Evolutionary conservation across 2,113 vertebrate genomes (phyloP), one percentile per base, ranked within the genome.

Genomic region (Pheucticus melanocephalus): DNA sequence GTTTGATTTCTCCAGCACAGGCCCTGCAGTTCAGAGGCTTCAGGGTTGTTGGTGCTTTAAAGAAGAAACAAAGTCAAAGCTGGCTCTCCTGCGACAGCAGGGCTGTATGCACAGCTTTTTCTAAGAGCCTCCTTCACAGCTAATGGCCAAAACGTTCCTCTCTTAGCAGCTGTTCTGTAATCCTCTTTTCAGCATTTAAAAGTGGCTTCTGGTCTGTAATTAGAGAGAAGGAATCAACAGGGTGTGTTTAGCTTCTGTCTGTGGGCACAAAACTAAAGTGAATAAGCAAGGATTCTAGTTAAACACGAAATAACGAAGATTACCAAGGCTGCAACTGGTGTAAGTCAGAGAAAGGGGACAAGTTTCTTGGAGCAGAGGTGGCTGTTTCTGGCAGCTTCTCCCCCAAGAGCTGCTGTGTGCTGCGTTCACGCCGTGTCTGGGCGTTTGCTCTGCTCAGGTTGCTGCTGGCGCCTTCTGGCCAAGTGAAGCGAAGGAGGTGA

Each of bases 171-270:
- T 82, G 28, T 47, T 72, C 91, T 77, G 50, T 65, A 90, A 33
- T 65, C 54, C 59, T 90, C 33, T 18, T 82, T 56, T 65, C 90
- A 88, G 79, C 63, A 20, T 92, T 90, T 82, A 77, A 23, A 84
- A 65, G 66, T 53, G 65, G 63, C 37, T 93, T 83, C 82, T 90
- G 64, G 23, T 70, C 59, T 78, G 39, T 69, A 87, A 60, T 91
- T 90, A 82, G 61, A 75, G 47, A 70, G 76, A 45, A 73, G 71
- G 54, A 95, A 54, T 28, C 77, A 87, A 48, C 16, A 48, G 78
- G n/a, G 35, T 86, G 59, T 72, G 50, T 77, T 88, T 54, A 50
- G 68, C 54, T 87, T 90, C 70, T 82, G 66, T 88, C 75, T 94
- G 79, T 82, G 70, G 44, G 61, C 20, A 11, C 68, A 54, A 57